phyloP scores from a whole-genome alignment of 1,140 invertebrate genomes.

The Pogonomyrmex barbatus region DNA sequence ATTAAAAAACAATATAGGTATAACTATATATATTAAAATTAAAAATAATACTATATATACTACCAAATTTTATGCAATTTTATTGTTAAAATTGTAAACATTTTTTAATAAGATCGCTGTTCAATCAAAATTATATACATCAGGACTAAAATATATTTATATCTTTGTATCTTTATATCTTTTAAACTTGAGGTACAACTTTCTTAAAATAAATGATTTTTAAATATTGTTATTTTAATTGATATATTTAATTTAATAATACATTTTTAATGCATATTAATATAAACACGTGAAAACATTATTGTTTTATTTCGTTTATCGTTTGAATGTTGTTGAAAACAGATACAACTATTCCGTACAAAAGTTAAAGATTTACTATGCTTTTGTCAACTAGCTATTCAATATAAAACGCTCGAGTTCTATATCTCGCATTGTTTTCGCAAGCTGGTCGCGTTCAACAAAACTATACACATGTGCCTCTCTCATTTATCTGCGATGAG shows the following conservation, averaged over 20 bases:
- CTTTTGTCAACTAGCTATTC: slow-evolving; percentile 6
- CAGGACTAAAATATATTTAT: background rate
- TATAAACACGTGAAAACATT: slow-evolving; percentile 2
- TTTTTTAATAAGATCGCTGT: background rate
- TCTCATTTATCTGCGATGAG: slow-evolving; percentile 37
- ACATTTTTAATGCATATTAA: background rate
- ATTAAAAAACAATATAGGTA: no score
- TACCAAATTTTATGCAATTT: background rate
- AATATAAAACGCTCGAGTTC: slow-evolving; percentile 6
- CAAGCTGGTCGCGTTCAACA: background rate
- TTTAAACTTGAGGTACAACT: background rate
- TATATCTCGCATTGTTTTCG: slow-evolving; percentile 35
- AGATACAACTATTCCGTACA: background rate
- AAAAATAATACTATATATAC: background rate
- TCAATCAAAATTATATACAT: background rate
- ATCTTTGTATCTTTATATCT: background rate
- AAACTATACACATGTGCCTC: background rate
- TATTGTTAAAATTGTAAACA: background rate
- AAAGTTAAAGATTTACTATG: background rate
- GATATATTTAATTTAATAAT: background rate
- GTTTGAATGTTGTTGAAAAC: background rate
- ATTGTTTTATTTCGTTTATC: background rate
- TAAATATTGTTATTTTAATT: background rate
- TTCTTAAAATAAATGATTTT: background rate
- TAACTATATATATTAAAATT: background rate